Percentiles rank a stretch among this genome's conserved stretches.
phyloP scores from a whole-genome alignment of 2,888 invertebrate genomes.

The Drosophila gaucha region DNA sequence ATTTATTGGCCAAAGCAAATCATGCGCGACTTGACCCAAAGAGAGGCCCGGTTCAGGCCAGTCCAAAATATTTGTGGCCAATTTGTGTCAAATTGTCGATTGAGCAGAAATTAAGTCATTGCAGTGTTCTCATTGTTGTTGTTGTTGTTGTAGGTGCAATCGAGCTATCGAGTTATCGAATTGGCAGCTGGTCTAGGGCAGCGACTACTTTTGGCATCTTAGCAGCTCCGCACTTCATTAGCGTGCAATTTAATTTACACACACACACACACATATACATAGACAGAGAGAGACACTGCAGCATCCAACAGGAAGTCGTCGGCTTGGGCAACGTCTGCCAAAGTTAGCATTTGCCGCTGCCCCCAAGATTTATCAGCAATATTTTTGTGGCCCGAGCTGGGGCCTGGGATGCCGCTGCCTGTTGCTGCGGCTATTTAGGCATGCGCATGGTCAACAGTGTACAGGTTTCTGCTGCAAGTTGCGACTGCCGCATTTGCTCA shows the following conservation, averaged over 20 bases:
- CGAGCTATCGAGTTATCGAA: conserved; percentile 30
- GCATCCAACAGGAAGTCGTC: conserved; percentile 65
- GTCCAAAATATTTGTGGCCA: conserved; percentile 55
- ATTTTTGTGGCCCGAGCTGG: conserved; percentile 20
- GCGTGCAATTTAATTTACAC: conserved; percentile 79
- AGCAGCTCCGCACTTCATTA: conserved; percentile 65
- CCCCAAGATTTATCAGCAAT: conserved; percentile 68
- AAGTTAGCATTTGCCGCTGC: conserved; percentile 33
- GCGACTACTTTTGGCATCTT: conserved; percentile 16
- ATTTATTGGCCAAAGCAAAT: conserved; percentile 46
- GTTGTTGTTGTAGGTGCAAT: conserved; percentile 6
- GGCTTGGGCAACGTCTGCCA: conserved; percentile 38
- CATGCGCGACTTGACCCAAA: conserved; percentile 54
- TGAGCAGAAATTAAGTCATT: conserved; percentile 52
- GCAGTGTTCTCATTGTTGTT: background rate
- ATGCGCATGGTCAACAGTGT: conserved; percentile 73
- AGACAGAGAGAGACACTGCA: conserved; percentile 7
- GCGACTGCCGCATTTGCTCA: conserved; percentile 54
- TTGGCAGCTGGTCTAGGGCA: conserved; percentile 13
- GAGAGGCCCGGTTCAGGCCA: conserved; percentile 20
- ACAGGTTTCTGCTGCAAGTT: conserved; percentile 68
- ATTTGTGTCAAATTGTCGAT: conserved; percentile 71
- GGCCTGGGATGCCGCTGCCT: conserved; percentile 42
- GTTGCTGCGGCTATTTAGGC: conserved; percentile 65
- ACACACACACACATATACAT: conserved; percentile 38